Evolutionary conservation across 2,113 vertebrate species (phyloP).

Genomic region (Tauraco erythrolophus): DNA sequence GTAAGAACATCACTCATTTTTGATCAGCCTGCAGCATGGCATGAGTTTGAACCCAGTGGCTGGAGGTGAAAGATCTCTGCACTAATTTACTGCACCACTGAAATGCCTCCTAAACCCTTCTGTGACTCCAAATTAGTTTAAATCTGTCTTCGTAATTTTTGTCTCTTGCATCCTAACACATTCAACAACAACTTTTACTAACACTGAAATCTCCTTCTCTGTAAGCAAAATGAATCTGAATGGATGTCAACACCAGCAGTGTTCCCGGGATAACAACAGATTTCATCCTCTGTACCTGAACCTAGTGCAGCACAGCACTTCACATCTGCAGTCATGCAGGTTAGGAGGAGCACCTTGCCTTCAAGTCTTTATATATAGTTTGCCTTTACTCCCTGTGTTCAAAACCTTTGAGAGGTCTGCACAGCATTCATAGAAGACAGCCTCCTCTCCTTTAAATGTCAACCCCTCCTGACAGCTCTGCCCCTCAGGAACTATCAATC

Average conservation of each 20-base stretch:
- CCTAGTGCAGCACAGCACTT: neutral
- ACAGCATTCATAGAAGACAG: neutral
- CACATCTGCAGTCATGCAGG: neutral
- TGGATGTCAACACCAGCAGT: neutral
- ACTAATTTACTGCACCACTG: conserved; percentile 44
- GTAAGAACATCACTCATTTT: neutral
- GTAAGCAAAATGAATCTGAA: neutral
- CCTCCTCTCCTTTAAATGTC: conserved; percentile 18
- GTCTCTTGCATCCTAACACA: neutral
- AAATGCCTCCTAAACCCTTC: conserved; percentile 24
- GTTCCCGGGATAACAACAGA: neutral
- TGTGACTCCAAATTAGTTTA: conserved; percentile 11
- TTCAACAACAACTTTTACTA: neutral
- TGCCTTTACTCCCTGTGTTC: neutral
- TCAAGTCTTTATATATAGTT: neutral
- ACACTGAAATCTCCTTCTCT: neutral
- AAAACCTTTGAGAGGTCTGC: conserved; percentile 1
- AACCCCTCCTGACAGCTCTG: conserved; percentile 25
- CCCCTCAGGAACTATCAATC: conserved; percentile 16
- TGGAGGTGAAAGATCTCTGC: conserved; percentile 44
- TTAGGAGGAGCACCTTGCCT: neutral
- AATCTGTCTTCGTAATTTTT: neutral
- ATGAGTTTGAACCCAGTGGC: conserved; percentile 28
- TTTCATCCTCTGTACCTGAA: neutral
- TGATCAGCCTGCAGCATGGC: conserved; percentile 34